Base-by-base conservation (phyloP, 1,140 invertebrate genomes). In the Megalonaias nervosa region DNA sequence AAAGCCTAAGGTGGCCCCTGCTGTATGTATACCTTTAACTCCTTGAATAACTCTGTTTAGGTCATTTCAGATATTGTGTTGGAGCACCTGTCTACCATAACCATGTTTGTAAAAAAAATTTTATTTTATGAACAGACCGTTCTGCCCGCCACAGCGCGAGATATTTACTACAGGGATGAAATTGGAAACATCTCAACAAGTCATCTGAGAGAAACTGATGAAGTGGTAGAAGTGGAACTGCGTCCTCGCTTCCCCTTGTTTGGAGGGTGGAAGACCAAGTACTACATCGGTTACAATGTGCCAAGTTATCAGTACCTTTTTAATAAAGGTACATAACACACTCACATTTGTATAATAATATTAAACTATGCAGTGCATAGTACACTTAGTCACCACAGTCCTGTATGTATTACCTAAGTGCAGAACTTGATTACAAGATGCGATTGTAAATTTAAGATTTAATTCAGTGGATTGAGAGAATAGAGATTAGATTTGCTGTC, bases 101-200 rank as follows among this genome's bases (percentile, higher is more conserved):
- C 13, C 19, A 31, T 17, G 2, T 23, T 19, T 21, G 14, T 68
- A 17, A 15, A 31, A 31, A 11, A 19, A 57, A 21, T 65, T 73
- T 2, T 11, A 64, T 26, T 16, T 65, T 72, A 17, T 75, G 80
- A 90, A 67, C 81, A 93, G 92, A 99, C 98, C 0, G 91, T 97
- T 74, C 91, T 99, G 23, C 98, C 98, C 16, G 95, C 97, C 19
- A 94, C 97, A 1, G 95, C 97, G 16, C 93, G 94, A 71, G 97
- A 99, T 84, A 96, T 98, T 79, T 98, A 98, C 88, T 98, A 98
- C 87, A 92, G 97, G 48, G 99, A 99, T 91, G 97, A 98, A 82
- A 99, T 99, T 91, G 99, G 99, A 38, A 99, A 99, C 89, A 99
- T 99, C 87, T 99, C 98, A 2, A 99, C 98, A 12, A 99, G 97